phyloP scores from a whole-genome alignment of 2,797 vertebrate genomes.

The Sebastes iracundus region DNA sequence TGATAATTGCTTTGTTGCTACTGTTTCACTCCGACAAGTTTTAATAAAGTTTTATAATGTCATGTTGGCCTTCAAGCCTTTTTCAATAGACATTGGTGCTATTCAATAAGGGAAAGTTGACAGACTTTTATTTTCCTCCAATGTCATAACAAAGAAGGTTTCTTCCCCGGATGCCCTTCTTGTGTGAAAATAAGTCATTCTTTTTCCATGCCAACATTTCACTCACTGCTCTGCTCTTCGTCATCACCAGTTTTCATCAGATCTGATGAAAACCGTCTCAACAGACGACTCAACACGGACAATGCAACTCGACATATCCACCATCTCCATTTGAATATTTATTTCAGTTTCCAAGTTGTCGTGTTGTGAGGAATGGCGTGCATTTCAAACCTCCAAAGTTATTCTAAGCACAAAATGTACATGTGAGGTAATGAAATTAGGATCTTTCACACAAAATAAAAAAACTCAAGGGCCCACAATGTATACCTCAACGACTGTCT shows the following conservation, averaged over 20 bases:
- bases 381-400: slow-evolving; percentile 62
- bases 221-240: slow-evolving; percentile 2
- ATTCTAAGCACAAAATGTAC: slow-evolving; percentile 77
- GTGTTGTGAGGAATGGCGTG: slow-evolving; percentile 31
- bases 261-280: slow-evolving; percentile 32
- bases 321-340: slow-evolving; percentile 27
- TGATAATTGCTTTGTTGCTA: slow-evolving; percentile 72
- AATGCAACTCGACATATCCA: slow-evolving; percentile 17
- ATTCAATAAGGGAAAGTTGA: slow-evolving; percentile 60
- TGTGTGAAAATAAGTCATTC: slow-evolving; percentile 53
- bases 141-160: slow-evolving; percentile 50
- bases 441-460: slow-evolving; percentile 53
- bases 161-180: slow-evolving; percentile 36
- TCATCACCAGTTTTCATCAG: slow-evolving; percentile 26
- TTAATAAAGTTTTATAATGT: slow-evolving; percentile 82
- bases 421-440: slow-evolving; percentile 70
- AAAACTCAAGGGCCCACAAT: slow-evolving; percentile 76
- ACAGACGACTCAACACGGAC: slow-evolving; percentile 24
- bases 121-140: slow-evolving; percentile 51
- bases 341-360: slow-evolving; percentile 36
- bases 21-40: slow-evolving; percentile 69
- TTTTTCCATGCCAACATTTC: slow-evolving; percentile 39
- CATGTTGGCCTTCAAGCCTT: slow-evolving; percentile 72
- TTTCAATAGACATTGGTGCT: slow-evolving; percentile 79
- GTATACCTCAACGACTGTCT: slow-evolving; percentile 81